These are phyloP conservation scores for Nestor notabilis DNA, from an alignment of 2,113 vertebrate species.

Conservation along the genomic window DNA sequence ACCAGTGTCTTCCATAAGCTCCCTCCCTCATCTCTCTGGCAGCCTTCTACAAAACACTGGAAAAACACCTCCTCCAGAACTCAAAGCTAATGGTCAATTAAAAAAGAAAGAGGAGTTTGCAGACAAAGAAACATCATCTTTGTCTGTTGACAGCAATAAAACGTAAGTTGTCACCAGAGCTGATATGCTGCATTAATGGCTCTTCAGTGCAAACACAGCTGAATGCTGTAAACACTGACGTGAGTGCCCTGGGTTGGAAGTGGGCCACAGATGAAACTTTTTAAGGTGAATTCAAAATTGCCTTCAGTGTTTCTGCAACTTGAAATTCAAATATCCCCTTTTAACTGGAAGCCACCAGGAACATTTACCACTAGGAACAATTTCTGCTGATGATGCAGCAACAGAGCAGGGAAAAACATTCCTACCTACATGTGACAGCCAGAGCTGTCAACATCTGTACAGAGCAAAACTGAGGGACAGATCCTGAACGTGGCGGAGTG, in stretches of 20 bases:
- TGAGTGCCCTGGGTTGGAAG: not conserved
- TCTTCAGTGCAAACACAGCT: conserved; percentile 9
- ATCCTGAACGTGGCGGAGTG: not conserved
- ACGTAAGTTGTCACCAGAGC: conserved; percentile 65
- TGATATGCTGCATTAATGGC: conserved; percentile 63
- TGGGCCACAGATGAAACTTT: not conserved
- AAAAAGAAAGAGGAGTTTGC: not conserved
- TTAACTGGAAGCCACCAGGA: not conserved
- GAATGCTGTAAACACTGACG: conserved; percentile 61
- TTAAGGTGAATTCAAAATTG: not conserved
- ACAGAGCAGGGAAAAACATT: not conserved
- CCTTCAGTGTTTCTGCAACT: not conserved
- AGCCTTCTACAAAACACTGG: not conserved
- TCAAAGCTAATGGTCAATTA: not conserved
- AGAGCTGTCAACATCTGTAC: not conserved
- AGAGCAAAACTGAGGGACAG: not conserved
- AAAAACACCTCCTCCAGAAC: conserved; percentile 29
- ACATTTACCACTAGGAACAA: not conserved
- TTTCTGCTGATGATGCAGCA: not conserved
- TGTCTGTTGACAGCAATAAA: conserved; percentile 72
- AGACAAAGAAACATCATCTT: conserved; percentile 42
- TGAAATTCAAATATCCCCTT: not conserved
- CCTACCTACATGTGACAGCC: not conserved
- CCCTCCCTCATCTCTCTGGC: not conserved
- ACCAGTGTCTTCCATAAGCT: not conserved